Conservation (phyloP, 1,140 invertebrate species). For the Diabrotica undecimpunctata region DNA sequence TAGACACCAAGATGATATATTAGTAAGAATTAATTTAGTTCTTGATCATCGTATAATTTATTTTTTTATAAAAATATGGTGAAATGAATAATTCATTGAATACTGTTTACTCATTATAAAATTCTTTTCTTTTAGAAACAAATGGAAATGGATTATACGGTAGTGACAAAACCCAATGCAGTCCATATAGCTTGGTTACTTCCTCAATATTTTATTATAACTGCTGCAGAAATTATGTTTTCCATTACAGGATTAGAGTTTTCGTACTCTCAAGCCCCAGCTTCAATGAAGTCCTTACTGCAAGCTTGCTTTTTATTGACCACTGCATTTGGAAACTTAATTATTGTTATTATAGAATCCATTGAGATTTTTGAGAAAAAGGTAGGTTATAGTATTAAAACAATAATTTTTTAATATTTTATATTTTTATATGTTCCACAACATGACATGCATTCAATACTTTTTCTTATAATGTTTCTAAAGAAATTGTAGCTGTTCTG, state of each 20-base stretch:
- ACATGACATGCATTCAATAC: too few species aligned
- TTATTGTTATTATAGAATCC: slow-evolving; percentile 79
- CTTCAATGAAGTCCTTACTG: slow-evolving; percentile 89
- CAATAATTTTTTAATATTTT: background rate
- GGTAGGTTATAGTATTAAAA: slow-evolving; percentile 47
- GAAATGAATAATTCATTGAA: too few species aligned
- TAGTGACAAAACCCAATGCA: slow-evolving; percentile 63
- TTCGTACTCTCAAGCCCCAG: slow-evolving; percentile 84
- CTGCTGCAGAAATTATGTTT: slow-evolving; percentile 80
- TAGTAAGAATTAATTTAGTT: too few species aligned
- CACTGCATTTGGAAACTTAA: slow-evolving; percentile 85
- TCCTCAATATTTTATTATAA: slow-evolving; percentile 85
- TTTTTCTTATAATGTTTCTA: too few species aligned
- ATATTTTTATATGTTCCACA: background rate
- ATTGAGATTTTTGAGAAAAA: slow-evolving; percentile 57
- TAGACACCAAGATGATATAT: too few species aligned
- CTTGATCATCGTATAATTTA: too few species aligned
- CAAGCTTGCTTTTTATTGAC: slow-evolving; percentile 87
- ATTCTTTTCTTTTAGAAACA: slow-evolving; percentile 1
- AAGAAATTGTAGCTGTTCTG: too few species aligned
- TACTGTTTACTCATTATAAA: background rate
- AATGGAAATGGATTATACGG: slow-evolving; percentile 9
- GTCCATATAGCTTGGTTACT: slow-evolving; percentile 80
- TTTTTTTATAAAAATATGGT: too few species aligned
- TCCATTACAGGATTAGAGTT: slow-evolving; percentile 90